Conservation (phyloP, 2,797 vertebrate species). For the Nannoperca obscura region DNA sequence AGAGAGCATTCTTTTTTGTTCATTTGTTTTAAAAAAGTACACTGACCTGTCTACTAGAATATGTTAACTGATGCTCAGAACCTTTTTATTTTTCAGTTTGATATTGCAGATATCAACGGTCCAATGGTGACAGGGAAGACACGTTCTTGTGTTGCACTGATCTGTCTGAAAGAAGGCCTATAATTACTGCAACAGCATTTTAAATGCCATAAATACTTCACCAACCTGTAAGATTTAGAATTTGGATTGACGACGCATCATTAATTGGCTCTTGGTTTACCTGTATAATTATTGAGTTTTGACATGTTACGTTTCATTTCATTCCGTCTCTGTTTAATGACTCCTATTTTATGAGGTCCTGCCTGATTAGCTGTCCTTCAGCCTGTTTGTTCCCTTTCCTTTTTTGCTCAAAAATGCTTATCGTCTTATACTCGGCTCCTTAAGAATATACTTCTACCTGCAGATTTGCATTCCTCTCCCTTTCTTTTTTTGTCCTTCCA, state of each 20-base stretch:
- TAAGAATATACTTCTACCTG: slow-evolving; percentile 41
- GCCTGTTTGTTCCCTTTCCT: slow-evolving; percentile 22
- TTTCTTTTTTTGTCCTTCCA: slow-evolving; percentile 15
- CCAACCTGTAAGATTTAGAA: background rate
- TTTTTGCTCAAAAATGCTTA: slow-evolving; percentile 14
- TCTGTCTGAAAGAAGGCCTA: background rate
- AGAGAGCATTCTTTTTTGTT: background rate
- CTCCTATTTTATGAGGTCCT: slow-evolving; percentile 12
- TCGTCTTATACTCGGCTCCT: slow-evolving; percentile 24
- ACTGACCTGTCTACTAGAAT: background rate
- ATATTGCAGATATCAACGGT: background rate
- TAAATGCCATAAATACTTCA: background rate
- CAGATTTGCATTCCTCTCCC: slow-evolving; percentile 21
- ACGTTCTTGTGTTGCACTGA: background rate
- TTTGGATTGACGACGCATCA: slow-evolving; percentile 3
- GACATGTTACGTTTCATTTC: slow-evolving; percentile 25
- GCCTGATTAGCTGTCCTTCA: slow-evolving; percentile 55
- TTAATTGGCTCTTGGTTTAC: background rate
- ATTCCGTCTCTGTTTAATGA: slow-evolving; percentile 26
- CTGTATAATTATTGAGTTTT: slow-evolving; percentile 22
- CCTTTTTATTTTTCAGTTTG: background rate
- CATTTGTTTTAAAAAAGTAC: background rate
- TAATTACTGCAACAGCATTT: slow-evolving; percentile 7
- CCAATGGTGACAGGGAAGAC: background rate
- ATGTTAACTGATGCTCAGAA: background rate